Evolutionary conservation across 2,888 invertebrate genomes (phyloP), one percentile per base, ranked within the genome.

Genomic region (Rhaphigaster nebulosa): DNA sequence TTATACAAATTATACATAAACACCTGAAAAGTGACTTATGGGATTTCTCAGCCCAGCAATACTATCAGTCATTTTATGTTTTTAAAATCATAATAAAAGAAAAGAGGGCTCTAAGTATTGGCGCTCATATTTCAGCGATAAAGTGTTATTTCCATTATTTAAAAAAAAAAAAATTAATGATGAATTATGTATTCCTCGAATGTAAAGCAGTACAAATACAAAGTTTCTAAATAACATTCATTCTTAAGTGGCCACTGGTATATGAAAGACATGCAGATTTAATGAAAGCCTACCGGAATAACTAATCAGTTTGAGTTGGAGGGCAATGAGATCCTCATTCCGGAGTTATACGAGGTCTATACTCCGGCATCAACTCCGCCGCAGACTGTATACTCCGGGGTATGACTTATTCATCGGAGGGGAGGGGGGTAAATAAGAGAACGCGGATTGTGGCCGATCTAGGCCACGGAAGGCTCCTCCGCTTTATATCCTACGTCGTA

Each of bases 401-500:
- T 45, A 84, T 84, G 84, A 84, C 45, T 84, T 84, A 84, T 84
- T 84, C 84, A 84, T 84, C 84, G n/a, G n/a, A n/a, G n/a, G 5
- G n/a, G 56, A n/a, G 26, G 56, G 41, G 60, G 54, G 41, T 60
- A 60, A 88, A 88, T 56, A 60, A 88, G 88, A 60, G 60, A 60
- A 88, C 29, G 41, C 88, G 56, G 88, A 88, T 88, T 88, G 60
- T 60, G 88, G 88, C 45, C 56, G 60, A 56, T 60, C 88, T 60
- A 88, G 41, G 41, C 88, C 88, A 54, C 54, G 89, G 89, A 52
- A 45, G 70, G 76, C 80, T 87, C 90, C 84, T 84, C 76, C 34
- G 76, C 84, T 90, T 90, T 90, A 90, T 92, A 91, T 90, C 91
- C 91, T 91, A 65, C 89, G 91, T 92, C 91, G 91, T 91, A 92